These are phyloP conservation scores for Gibbula magus DNA, from an alignment of 2,888 invertebrate species.

Conservation along the genomic window DNA sequence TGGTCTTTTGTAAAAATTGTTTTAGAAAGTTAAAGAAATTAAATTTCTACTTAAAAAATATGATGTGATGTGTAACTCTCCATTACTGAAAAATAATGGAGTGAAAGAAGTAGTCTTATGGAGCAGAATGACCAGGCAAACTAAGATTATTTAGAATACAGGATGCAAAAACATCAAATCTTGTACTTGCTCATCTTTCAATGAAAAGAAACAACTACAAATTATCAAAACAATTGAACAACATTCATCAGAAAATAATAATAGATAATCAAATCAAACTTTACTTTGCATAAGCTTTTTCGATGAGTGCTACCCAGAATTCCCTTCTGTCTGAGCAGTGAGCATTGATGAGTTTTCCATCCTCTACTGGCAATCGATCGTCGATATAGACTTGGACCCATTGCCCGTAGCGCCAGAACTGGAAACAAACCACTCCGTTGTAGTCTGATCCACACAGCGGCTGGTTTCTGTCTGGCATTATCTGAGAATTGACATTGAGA, in stretches of 20 bases:
- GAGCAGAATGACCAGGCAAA: no score
- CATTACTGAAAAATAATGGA: no score
- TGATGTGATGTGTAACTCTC: no score
- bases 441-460: conserved; percentile 71
- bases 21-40: no score
- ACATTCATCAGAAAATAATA: background rate
- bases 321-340: conserved; percentile 72
- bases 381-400: conserved; percentile 76
- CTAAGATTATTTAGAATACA: no score
- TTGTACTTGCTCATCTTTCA: no score
- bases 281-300: conserved; percentile 77
- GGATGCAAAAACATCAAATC: no score
- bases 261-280: conserved; percentile 28
- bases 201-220: no score
- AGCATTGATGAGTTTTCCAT: conserved; percentile 73
- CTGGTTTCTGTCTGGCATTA: conserved; percentile 69
- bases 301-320: conserved; percentile 76
- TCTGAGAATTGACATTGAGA: conserved; percentile 45
- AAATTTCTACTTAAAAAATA: no score
- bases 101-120: no score
- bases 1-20: no score
- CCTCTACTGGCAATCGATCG: conserved; percentile 74
- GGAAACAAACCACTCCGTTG: conserved; percentile 73
- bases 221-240: no score
- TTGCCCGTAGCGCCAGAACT: conserved; percentile 76